Base-by-base conservation (phyloP, 2,113 vertebrate genomes). In the Acinonyx jubatus region DNA sequence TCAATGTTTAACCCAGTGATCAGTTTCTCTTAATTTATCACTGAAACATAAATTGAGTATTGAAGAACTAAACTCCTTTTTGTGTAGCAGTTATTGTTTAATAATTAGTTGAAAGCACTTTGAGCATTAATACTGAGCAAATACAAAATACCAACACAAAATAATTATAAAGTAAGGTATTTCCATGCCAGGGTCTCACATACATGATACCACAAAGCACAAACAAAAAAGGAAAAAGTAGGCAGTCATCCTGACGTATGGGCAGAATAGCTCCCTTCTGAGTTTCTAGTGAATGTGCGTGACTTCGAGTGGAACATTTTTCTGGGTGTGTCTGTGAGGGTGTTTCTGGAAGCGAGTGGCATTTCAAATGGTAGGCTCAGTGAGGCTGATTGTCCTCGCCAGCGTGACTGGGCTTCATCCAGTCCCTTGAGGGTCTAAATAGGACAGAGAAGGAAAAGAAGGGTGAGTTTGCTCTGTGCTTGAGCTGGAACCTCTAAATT, bases 21-120 rank as follows among this genome's bases (percentile, higher is more conserved):
- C 66, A 57, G n/a, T 91, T 97, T 66, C 74, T 61, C 38, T 90
- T 97, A 80, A 92, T 55, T 97, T 97, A 94, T 98, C 91, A 94
- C 31, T 91, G 82, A n/a, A 97, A 96, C 98, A 89, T 74, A 91
- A 96, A 94, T 84, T 3, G 36, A 90, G 41, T 80, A 41, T 92
- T 98, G 97, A 93, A 57, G 97, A 79, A 66, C 69, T 48, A 65
- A 96, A 86, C 96, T 97, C 52, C 69, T 18, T 97, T 55, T 82
- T 29, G 78, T 73, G 31, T 88, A 80, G 4, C 78, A 52, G 88
- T 85, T 79, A 93, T 68, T 94, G 33, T 94, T 97, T 94, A 85
- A 79, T 91, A 98, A 76, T 92, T 92, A 97, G 66, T 98, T 97
- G 65, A 50, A 10, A 94, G 85, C 3, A 25, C 91, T 98, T 91